Evolutionary conservation across 2,797 vertebrate genomes (phyloP), one percentile per base, ranked within the genome.

Genomic region (Cynodonichthys magdalenae): DNA sequence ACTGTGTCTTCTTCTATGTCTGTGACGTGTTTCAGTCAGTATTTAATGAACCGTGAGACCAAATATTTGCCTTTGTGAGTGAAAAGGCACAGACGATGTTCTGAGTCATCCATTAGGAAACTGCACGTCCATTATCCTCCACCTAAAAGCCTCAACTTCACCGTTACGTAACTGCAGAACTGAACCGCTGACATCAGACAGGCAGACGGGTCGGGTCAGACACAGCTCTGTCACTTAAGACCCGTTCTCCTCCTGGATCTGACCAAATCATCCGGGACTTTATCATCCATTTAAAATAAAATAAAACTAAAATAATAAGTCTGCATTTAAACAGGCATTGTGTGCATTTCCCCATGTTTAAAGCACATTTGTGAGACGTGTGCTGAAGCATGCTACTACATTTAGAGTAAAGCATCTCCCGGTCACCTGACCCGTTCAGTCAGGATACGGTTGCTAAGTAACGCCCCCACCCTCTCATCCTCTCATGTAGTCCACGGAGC

Each of bases 381-480:
- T 29, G 52, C 62, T 77, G 42, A 47, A 62, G 59, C 50, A 74
- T 75, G 69, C 72, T 71, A 71, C 80, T 77, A 82, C 77, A 49
- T 64, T 82, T 71, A 41, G 6, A 58, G 63, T 77, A 70, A 86
- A 79, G 86, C 79, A 75, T 75, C 68, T 52, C 73, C 47, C 2
- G n/a, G 49, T 90, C 89, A 92, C 66, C 41, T 89, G 88, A 80
- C 75, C 56, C 66, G 74, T 72, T 70, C 66, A 75, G 71, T 80
- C 85, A 82, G 79, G 82, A 81, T 79, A 69, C 57, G 76, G 91
- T 93, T 82, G 86, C 92, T 74, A 83, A 59, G 92, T 84, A 87
- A 91, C 89, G 31, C 10, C 59, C 49, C 28, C 48, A 27, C 46
- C 74, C 63, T 63, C 61, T n/a, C 45, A 60, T 67, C 74, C 63